These are phyloP conservation scores for Mastigias papua DNA, from an alignment of 30 jellyfish, hydroid and myxozoan species.

Conservation along the genomic window DNA sequence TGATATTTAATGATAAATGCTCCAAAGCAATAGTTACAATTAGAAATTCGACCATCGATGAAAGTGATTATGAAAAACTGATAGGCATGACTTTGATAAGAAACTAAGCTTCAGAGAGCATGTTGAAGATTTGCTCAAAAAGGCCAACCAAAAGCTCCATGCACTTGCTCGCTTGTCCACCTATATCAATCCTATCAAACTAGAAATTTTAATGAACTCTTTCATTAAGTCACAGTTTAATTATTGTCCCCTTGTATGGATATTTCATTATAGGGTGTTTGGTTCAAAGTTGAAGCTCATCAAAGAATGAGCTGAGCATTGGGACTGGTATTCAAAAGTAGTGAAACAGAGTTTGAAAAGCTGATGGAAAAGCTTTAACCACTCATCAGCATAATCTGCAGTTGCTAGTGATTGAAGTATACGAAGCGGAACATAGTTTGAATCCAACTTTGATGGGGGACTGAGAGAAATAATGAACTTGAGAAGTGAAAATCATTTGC, in stretches of 20 bases:
- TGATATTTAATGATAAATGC: constrained; percentile 44
- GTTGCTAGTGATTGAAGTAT: neutral
- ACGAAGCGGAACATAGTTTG: neutral
- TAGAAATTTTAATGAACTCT: constrained; percentile 9
- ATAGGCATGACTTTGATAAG: constrained; percentile 48
- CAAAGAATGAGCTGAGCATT: neutral
- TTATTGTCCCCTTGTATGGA: constrained; percentile 42
- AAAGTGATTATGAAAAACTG: constrained; percentile 47
- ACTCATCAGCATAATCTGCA: constrained; percentile 17
- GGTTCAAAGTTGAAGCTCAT: neutral
- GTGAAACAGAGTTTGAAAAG: neutral
- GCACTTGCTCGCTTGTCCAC: constrained; percentile 38
- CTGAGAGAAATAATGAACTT: constrained; percentile 30
- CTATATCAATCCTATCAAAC: constrained; percentile 16
- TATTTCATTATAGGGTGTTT: neutral
- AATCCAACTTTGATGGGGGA: neutral
- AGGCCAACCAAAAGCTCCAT: constrained; percentile 15
- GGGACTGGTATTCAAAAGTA: neutral
- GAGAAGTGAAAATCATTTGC: constrained; percentile 51
- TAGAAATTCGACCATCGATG: constrained; percentile 35
- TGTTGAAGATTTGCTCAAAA: constrained; percentile 44
- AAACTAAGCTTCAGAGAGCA: constrained; percentile 55
- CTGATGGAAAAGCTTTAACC: neutral
- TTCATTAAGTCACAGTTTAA: constrained; percentile 40
- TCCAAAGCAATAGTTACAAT: constrained; percentile 32